Evolutionary conservation across 2,113 vertebrate species (phyloP).

Genomic region (Scartelaos histophorus): DNA sequence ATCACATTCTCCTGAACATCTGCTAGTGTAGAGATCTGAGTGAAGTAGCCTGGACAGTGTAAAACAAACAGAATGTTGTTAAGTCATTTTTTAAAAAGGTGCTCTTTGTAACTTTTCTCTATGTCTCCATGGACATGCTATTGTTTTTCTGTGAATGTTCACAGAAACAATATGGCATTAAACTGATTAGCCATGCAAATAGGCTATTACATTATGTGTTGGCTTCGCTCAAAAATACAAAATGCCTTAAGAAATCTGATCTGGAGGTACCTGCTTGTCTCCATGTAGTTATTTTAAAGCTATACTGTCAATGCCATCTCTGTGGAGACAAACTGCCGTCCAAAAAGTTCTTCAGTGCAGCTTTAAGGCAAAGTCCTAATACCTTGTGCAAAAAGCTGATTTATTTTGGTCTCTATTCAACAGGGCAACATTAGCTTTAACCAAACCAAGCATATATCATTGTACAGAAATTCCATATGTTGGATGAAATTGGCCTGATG

Average conservation of each 20-base stretch:
- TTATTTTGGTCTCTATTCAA: neutral
- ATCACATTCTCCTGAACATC: conserved; percentile 99
- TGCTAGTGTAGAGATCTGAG: conserved; percentile 96
- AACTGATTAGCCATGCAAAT: too few species aligned
- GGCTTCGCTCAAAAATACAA: neutral
- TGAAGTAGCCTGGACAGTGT: conserved; percentile 88
- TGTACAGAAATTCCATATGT: conserved; percentile 22
- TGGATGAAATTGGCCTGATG: conserved; percentile 33
- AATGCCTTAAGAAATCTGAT: too few species aligned
- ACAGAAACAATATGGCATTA: neutral
- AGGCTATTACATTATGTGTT: neutral
- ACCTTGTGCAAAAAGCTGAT: neutral
- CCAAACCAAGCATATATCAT: neutral
- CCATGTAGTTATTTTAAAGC: too few species aligned
- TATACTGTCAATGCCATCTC: neutral
- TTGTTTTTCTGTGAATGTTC: too few species aligned
- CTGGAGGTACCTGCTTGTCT: too few species aligned
- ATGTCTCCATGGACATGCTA: too few species aligned
- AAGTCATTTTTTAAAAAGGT: too few species aligned
- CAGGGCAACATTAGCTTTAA: neutral
- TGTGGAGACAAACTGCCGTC: neutral
- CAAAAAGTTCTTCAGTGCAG: neutral
- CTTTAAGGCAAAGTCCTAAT: neutral
- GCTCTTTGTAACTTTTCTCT: too few species aligned
- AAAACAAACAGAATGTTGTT: neutral